phyloP scores from a whole-genome alignment of 1,140 invertebrate species.

The Wiebesia pumilae region DNA sequence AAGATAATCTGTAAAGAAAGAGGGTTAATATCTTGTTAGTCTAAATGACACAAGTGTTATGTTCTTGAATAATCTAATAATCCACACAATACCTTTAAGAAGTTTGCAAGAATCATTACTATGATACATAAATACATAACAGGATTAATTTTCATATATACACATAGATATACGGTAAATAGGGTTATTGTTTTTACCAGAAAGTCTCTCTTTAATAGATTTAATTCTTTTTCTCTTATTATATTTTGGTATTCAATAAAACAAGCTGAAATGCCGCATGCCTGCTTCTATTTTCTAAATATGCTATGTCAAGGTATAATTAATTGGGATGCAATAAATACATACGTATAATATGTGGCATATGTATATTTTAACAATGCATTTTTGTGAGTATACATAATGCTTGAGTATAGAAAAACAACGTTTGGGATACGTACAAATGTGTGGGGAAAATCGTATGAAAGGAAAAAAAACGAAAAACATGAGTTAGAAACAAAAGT shows the following conservation, averaged over 20 bases:
- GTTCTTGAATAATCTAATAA: slow-evolving; percentile 2
- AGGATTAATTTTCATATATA: neutral
- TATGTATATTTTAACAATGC: neutral
- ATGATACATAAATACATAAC: slow-evolving; percentile 2
- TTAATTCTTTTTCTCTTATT: neutral
- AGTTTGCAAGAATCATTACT: neutral
- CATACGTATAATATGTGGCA: slow-evolving; percentile 15
- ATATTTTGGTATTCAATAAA: slow-evolving; percentile 43
- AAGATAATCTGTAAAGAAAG: slow-evolving; percentile 27
- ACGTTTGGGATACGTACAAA: slow-evolving; percentile 1
- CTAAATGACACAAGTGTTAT: neutral
- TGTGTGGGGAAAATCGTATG: slow-evolving; percentile 5
- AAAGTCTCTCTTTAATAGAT: neutral
- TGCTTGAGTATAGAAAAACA: neutral
- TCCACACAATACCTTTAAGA: neutral
- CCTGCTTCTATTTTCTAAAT: slow-evolving; percentile 68
- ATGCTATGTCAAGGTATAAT: slow-evolving; percentile 61
- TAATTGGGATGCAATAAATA: slow-evolving; percentile 51
- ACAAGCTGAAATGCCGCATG: slow-evolving; percentile 70
- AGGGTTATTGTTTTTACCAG: neutral
- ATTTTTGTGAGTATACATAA: neutral
- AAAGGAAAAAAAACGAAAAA: neutral
- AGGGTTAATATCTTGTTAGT: slow-evolving; percentile 17
- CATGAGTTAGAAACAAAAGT: neutral
- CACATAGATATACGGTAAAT: neutral